These are phyloP conservation scores for Conus canariensis DNA, from an alignment of 2,888 invertebrate genomes.

Conservation along the genomic window DNA sequence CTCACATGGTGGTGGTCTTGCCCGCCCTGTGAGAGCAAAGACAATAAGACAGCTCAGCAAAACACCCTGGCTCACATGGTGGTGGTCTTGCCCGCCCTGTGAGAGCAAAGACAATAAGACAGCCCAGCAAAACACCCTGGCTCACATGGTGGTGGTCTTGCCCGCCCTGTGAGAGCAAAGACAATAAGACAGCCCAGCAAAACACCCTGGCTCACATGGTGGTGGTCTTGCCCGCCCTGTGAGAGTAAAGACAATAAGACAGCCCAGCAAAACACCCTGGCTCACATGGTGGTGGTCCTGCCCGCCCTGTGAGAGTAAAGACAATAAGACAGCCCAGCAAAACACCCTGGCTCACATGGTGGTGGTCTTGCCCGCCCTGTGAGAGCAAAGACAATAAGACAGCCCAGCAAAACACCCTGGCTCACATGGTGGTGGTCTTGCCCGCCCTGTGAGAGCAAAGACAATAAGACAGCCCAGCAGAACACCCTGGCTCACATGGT, in stretches of 20 bases:
- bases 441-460: constrained; percentile 84
- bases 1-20: constrained; percentile 93
- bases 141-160: constrained; percentile 93
- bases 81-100: constrained; percentile 94
- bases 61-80: constrained; percentile 84
- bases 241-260: too few relatives aligned
- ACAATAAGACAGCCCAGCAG: too few relatives aligned
- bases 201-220: constrained; percentile 84
- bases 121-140: too few relatives aligned
- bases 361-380: constrained; percentile 94
- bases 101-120: too few relatives aligned
- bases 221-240: constrained; percentile 94
- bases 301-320: constrained; percentile 84
- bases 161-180: constrained; percentile 84
- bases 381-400: too few relatives aligned
- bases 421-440: constrained; percentile 93
- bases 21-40: constrained; percentile 84
- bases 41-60: too few relatives aligned
- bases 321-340: too few relatives aligned
- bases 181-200: too few relatives aligned
- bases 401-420: too few relatives aligned
- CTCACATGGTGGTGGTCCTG: constrained; percentile 93
- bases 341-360: constrained; percentile 84
- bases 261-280: too few relatives aligned
- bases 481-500: constrained; percentile 84